A percentile compares a stretch with the other conserved stretches of the same genome.
phyloP scores from a whole-genome alignment of 2,797 vertebrate genomes.

The Champsocephalus esox region DNA sequence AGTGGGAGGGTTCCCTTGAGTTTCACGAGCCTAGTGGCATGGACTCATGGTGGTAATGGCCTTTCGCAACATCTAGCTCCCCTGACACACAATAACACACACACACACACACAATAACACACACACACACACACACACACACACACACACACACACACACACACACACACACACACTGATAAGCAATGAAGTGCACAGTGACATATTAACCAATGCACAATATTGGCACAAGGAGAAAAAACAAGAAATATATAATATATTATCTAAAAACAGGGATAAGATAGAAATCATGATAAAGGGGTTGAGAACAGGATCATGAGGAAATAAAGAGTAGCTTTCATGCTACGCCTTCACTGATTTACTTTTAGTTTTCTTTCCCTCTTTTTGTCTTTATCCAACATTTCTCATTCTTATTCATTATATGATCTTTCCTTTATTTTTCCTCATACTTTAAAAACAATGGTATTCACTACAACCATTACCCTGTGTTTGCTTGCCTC shows the following conservation, averaged over 20 bases:
- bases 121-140: constrained; percentile 33
- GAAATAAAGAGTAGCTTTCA: constrained; percentile 13
- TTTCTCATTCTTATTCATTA: constrained; percentile 19
- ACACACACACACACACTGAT: constrained; percentile 44
- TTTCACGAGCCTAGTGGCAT: constrained; percentile 80
- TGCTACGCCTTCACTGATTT: constrained; percentile 32
- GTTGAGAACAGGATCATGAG: too few relatives aligned
- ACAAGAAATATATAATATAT: too few relatives aligned
- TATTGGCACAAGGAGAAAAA: constrained; percentile 13
- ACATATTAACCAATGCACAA: constrained; percentile 31
- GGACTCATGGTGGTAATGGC: constrained; percentile 76
- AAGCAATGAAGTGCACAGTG: constrained; percentile 33
- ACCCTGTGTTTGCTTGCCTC: constrained; percentile 8
- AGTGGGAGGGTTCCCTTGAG: constrained; percentile 80
- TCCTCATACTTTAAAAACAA: constrained; percentile 18
- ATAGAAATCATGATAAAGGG: background rate
- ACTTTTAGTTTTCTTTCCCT: background rate
- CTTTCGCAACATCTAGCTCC: constrained; percentile 73
- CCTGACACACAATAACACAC: constrained; percentile 50
- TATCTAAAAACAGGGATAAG: background rate
- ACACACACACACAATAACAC: constrained; percentile 18
- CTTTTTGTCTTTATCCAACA: background rate
- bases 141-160: constrained; percentile 8
- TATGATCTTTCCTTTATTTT: constrained; percentile 29
- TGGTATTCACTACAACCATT: constrained; percentile 39